phyloP scores from a whole-genome alignment of 2,888 invertebrate species.

The Chorisops tibialis region DNA sequence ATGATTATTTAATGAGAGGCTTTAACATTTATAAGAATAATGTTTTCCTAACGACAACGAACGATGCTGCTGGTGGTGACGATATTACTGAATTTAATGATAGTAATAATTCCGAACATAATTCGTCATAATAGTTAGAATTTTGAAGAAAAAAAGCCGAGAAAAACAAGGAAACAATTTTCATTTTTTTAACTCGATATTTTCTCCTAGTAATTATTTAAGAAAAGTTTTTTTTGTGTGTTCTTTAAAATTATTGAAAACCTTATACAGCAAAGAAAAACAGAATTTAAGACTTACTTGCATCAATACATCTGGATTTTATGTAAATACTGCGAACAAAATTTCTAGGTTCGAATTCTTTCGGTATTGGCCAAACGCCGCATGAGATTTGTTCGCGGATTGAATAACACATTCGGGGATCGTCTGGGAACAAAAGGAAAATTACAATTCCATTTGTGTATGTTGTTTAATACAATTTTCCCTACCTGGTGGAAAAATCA shows the following conservation, averaged over 20 bases:
- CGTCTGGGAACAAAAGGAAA: constrained; percentile 55
- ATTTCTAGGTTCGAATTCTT: constrained; percentile 70
- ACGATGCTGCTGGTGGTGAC: neutral
- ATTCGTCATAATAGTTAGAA: neutral
- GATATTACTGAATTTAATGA: neutral
- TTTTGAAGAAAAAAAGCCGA: neutral
- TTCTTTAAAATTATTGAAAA: too few relatives aligned
- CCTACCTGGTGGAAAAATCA: constrained; percentile 69
- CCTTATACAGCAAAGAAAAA: neutral
- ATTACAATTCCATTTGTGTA: constrained; percentile 3
- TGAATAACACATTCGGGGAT: constrained; percentile 79
- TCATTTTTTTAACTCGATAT: neutral
- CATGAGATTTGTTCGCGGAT: constrained; percentile 91
- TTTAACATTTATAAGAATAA: constrained; percentile 10
- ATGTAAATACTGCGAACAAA: constrained; percentile 73
- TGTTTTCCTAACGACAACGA: neutral
- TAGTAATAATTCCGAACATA: neutral
- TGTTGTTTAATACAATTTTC: neutral
- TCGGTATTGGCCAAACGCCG: constrained; percentile 79
- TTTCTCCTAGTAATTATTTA: neutral
- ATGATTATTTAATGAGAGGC: constrained; percentile 8
- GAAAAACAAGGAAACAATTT: too few relatives aligned
- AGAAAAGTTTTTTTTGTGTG: constrained; percentile 1
- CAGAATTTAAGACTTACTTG: constrained; percentile 51
- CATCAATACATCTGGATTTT: constrained; percentile 86